These are phyloP conservation scores for Meiosimyza platycephala DNA, from an alignment of 2,888 invertebrate genomes.

Conservation along the genomic window DNA sequence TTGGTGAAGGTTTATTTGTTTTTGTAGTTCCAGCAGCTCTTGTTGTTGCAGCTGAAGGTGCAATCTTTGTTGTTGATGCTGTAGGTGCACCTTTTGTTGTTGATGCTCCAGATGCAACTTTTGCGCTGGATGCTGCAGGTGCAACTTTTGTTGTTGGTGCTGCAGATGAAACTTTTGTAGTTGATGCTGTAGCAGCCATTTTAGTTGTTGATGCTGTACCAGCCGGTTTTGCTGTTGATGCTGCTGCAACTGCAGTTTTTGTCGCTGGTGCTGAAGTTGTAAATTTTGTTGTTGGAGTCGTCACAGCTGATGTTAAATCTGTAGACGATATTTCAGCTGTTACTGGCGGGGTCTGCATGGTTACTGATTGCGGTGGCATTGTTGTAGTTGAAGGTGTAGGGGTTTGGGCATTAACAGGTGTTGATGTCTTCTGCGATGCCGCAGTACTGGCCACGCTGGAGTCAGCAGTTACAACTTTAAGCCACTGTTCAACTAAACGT, in stretches of 20 bases:
- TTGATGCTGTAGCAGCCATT: constrained; percentile 12
- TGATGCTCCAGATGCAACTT: constrained; percentile 25
- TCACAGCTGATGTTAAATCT: constrained; percentile 1
- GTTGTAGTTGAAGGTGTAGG: constrained; percentile 29
- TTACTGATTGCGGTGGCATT: constrained; percentile 27
- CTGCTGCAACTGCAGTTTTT: constrained; percentile 35
- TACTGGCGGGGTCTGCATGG: constrained; percentile 26
- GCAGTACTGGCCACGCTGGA: constrained; percentile 57
- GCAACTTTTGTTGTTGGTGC: constrained; percentile 20
- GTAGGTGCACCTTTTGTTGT: constrained; percentile 22
- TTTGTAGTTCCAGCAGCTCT: constrained; percentile 35
- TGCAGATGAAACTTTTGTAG: constrained; percentile 24
- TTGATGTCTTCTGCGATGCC: constrained; percentile 32
- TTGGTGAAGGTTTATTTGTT: constrained; percentile 9
- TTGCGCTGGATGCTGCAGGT: constrained; percentile 27
- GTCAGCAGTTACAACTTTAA: constrained; percentile 87
- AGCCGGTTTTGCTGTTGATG: constrained; percentile 35
- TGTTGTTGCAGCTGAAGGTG: constrained; percentile 14
- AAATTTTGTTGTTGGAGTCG: constrained; percentile 20
- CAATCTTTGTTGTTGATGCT: constrained; percentile 39
- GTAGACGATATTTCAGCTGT: constrained; percentile 10
- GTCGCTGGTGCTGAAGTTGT: constrained; percentile 33
- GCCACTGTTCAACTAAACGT: constrained; percentile 89
- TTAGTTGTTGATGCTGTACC: constrained; percentile 43
- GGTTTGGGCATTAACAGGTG: constrained; percentile 32